Evolutionary conservation across 2,888 invertebrate species (phyloP), one percentile per base, ranked within the genome.

Genomic region (Drosophila picticornis): DNA sequence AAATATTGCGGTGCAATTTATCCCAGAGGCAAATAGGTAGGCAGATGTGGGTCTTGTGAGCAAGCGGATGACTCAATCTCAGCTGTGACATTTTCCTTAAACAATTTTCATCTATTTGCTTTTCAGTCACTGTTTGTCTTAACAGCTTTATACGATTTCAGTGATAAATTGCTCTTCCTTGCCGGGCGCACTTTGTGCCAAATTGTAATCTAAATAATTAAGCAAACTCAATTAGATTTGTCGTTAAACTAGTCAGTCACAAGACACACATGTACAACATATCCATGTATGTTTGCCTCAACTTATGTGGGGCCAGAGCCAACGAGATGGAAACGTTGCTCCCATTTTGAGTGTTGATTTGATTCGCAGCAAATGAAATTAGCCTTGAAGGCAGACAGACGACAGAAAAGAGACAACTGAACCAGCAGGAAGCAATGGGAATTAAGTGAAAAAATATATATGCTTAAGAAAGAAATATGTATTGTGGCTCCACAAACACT

Each of bases 201-300:
- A 81, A 76, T 81, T 57, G 79, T 89, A 81, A 89, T 84, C 79
- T 84, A 75, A 87, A 89, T 87, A 84, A 84, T 84, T 87, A 89
- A 87, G 70, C 73, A 87, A 84, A 79, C 82, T 79, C 89, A 84
- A 87, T 87, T 89, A 86, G 87, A 84, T 81, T 70, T 86, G 70
- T 76, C 72, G 68, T 75, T 67, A 61, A 80, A 77, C 75, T 60
- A 80, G 80, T 58, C 71, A 66, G 52, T 52, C 62, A 56, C 48
- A 64, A n/a, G 59, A n/a, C 55, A 46, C 25, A 46, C 25, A 46
- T 46, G 25, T 25, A 7, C 25, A 2, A 46, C 4, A 38, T 46
- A 16, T n/a, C n/a, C n/a, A n/a, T 27, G 46, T n/a, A 51, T 34
- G 57, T 38, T 43, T 48, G 10, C 40, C 50, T 53, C 46, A 56